Conservation (phyloP, 2,888 invertebrate species). For the Disparrhopalites patrizii region DNA sequence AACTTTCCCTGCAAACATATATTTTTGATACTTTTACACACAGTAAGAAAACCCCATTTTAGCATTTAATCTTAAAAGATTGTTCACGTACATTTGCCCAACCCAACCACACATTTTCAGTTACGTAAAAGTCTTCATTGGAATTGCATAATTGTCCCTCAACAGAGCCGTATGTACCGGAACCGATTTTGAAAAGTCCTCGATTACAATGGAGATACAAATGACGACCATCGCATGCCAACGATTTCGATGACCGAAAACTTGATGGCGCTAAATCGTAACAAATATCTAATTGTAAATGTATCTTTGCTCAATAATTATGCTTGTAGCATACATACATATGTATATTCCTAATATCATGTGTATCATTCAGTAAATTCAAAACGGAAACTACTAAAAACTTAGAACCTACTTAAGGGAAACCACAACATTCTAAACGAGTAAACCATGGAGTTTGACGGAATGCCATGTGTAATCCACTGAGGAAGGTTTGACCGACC, state of each 20-base stretch:
- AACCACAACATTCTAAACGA: conserved; percentile 55
- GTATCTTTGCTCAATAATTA: background rate
- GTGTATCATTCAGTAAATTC: no score
- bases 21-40: no score
- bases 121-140: conserved; percentile 74
- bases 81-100: conserved; percentile 68
- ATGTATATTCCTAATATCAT: background rate
- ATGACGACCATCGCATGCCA: conserved; percentile 86
- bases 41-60: no score
- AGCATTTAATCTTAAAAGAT: background rate
- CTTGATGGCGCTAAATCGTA: conserved; percentile 15
- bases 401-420: conserved; percentile 15
- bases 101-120: conserved; percentile 79
- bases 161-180: conserved; percentile 88
- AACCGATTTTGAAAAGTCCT: conserved; percentile 87
- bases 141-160: conserved; percentile 84
- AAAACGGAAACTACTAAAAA: no score
- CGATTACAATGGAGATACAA: conserved; percentile 80
- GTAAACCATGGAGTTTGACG: conserved; percentile 67
- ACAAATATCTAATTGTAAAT: background rate
- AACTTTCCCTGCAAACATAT: conserved; percentile 65
- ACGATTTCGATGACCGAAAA: conserved; percentile 36
- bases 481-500: conserved; percentile 76
- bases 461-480: conserved; percentile 85
- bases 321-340: no score